Evolutionary conservation across 2,113 vertebrate species (phyloP).

Genomic region (Cynoglossus semilaevis): DNA sequence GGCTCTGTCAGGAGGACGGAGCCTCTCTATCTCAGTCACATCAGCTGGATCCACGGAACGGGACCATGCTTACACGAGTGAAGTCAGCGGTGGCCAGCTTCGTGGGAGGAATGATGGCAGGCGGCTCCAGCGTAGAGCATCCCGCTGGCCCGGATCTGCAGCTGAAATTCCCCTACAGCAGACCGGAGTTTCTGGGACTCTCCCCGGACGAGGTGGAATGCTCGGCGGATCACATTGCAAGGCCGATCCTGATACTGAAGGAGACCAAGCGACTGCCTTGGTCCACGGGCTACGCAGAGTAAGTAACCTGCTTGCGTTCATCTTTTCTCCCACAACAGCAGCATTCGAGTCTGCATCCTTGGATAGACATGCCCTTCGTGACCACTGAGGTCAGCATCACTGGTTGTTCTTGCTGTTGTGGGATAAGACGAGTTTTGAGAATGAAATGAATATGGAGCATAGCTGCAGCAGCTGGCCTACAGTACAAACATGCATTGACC

Average conservation of each 20-base stretch:
- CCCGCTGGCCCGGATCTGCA: conserved; percentile 81
- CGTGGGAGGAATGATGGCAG: conserved; percentile 92
- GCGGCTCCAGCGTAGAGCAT: conserved; percentile 78
- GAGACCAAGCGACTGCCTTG: conserved; percentile 88
- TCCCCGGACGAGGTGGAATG: conserved; percentile 91
- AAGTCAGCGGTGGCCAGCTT: conserved; percentile 92
- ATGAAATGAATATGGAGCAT: no score
- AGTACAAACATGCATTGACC: no score
- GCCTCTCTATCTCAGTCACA: conserved; percentile 21
- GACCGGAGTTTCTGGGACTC: conserved; percentile 92
- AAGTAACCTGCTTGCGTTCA: conserved; percentile 79
- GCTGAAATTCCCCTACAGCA: conserved; percentile 84
- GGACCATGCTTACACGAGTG: conserved; percentile 89
- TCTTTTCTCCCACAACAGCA: conserved; percentile 38
- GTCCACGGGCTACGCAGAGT: conserved; percentile 96
- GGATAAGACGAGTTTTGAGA: no score
- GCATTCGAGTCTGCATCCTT: conserved; percentile 27
- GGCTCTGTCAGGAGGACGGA: conserved; percentile 28
- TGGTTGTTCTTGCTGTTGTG: no score
- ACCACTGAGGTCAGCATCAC: no score
- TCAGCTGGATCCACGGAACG: conserved; percentile 37
- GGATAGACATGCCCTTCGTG: conserved; percentile 8
- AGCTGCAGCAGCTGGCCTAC: no score
- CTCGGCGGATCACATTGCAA: conserved; percentile 88
- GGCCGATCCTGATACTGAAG: conserved; percentile 91